Percentiles rank a stretch among this genome's conserved stretches.
Conservation (phyloP, 2,797 vertebrate species). For the Acanthopagrus latus region DNA sequence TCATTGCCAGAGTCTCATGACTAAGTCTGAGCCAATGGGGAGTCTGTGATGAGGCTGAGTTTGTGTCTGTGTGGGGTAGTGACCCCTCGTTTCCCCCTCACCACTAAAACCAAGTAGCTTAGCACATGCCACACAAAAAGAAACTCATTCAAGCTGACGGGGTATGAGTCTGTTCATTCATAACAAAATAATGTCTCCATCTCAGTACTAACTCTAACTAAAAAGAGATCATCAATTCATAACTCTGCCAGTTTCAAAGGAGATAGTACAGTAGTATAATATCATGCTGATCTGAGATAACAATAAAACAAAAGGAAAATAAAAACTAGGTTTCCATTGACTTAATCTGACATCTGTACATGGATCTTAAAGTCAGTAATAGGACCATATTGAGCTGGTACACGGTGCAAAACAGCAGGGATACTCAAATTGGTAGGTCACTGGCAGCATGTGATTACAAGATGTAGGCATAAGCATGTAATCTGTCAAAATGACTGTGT, state of each 20-base stretch:
- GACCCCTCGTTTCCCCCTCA: constrained; percentile 80
- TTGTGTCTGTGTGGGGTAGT: constrained; percentile 76
- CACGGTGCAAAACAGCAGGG: constrained; percentile 69
- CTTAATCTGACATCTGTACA: constrained; percentile 75
- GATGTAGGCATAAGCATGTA: constrained; percentile 75
- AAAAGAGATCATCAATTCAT: constrained; percentile 65
- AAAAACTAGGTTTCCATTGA: constrained; percentile 73
- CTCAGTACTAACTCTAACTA: constrained; percentile 33
- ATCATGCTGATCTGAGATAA: background rate
- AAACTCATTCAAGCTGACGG: constrained; percentile 59
- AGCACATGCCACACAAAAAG: constrained; percentile 65
- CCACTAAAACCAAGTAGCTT: constrained; percentile 74
- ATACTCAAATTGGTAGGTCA: constrained; percentile 81
- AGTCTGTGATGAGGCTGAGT: constrained; percentile 72
- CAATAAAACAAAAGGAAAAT: constrained; percentile 49
- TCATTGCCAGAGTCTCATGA: constrained; percentile 81
- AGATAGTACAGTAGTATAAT: constrained; percentile 25
- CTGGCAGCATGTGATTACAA: constrained; percentile 72
- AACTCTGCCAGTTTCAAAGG: constrained; percentile 32
- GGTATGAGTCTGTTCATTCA: constrained; percentile 64
- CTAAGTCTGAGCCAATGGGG: constrained; percentile 78
- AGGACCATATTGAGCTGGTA: constrained; percentile 64
- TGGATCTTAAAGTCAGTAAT: constrained; percentile 78
- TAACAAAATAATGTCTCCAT: constrained; percentile 67
- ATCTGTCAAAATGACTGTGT: constrained; percentile 80